Percentiles rank a stretch among this genome's conserved stretches.
Conservation (phyloP, 2,113 vertebrate genomes). For the Corythaixoides concolor region DNA sequence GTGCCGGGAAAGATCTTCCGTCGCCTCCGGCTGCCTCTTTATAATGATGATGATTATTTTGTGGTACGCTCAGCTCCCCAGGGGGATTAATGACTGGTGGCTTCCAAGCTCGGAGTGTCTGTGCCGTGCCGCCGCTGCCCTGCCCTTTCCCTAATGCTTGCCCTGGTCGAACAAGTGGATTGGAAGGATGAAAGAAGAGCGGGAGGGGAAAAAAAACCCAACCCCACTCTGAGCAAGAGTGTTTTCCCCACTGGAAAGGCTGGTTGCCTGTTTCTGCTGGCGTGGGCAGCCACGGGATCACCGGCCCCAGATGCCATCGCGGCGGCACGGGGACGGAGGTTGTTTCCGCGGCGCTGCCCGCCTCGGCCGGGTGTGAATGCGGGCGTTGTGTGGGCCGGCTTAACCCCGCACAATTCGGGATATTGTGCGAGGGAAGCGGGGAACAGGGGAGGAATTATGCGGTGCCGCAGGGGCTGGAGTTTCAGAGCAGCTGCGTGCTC, state of each 20-base stretch:
- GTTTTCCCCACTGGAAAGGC: not conserved
- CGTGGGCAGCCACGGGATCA: not conserved
- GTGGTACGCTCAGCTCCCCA: not conserved
- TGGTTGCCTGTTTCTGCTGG: not conserved
- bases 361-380: constrained; percentile 19
- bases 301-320: not conserved
- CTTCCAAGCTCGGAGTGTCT: not conserved
- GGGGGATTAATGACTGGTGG: constrained; percentile 1
- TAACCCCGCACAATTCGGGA: constrained; percentile 62
- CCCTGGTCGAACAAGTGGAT: not conserved
- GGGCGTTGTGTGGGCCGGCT: constrained; percentile 42
- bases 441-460: constrained; percentile 73
- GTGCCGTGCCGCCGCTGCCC: not conserved
- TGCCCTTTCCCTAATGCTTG: not conserved
- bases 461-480: constrained; percentile 25
- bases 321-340: not conserved
- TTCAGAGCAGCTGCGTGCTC: constrained; percentile 64
- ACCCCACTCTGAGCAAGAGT: accelerated
- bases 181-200: not conserved
- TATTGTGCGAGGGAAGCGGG: constrained; percentile 51
- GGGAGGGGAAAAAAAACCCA: too few species aligned
- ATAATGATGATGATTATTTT: not conserved
- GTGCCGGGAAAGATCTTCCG: not conserved
- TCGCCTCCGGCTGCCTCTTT: not conserved
- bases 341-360: not conserved